A percentile compares a stretch with the other conserved stretches of the same genome.
These are phyloP conservation scores for Limnephilus lunatus DNA, from an alignment of 2,888 invertebrate genomes.

Conservation along the genomic window DNA sequence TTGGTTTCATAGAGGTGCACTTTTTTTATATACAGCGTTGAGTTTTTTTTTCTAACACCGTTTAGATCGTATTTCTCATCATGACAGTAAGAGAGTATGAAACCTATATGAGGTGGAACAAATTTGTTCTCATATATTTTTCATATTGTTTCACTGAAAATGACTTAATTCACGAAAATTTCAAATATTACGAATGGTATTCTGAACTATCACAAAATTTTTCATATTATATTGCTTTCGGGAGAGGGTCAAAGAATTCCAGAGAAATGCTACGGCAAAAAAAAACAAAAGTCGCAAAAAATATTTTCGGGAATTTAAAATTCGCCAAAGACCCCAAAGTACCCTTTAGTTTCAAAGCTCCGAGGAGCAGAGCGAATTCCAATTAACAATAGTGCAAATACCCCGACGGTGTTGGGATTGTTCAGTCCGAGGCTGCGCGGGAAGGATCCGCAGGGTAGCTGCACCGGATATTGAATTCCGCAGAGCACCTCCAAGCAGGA, in stretches of 20 bases:
- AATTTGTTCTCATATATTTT: too few species aligned
- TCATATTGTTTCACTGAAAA: too few species aligned
- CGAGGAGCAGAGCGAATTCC: constrained; percentile 35
- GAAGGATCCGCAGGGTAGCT: constrained; percentile 16
- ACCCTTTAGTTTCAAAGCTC: background rate
- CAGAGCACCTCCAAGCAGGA: constrained; percentile 54
- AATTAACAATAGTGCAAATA: constrained; percentile 48
- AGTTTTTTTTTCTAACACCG: too few species aligned
- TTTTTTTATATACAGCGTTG: too few species aligned
- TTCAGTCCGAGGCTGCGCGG: constrained; percentile 7
- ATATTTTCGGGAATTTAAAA: background rate
- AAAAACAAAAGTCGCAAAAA: background rate
- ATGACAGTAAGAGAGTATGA: too few species aligned
- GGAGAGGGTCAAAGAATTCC: background rate
- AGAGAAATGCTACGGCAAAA: background rate
- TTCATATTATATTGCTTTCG: background rate
- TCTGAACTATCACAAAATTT: background rate
- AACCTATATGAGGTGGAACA: too few species aligned
- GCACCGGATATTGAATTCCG: constrained; percentile 64
- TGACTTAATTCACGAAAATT: too few species aligned
- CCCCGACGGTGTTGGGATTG: background rate
- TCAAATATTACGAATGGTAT: background rate
- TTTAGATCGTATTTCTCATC: too few species aligned
- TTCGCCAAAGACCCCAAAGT: constrained; percentile 20
- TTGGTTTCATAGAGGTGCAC: too few species aligned